Evolutionary conservation across 1,140 invertebrate species (phyloP), one percentile per base, ranked within the genome.

Genomic region (Yoshiicerus persimilis): DNA sequence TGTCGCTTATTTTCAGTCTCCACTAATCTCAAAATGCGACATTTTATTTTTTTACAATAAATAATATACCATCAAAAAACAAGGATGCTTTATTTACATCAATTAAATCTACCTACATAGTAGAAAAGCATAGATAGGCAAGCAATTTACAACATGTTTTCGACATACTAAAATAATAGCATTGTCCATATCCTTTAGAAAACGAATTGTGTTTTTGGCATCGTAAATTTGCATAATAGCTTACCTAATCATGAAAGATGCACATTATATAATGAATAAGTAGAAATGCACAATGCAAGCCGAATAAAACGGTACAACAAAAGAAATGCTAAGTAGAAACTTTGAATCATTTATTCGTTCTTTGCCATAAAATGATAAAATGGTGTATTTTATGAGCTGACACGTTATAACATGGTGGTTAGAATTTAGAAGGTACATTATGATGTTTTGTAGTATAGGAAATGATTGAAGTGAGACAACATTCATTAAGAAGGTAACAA

Each of bases 1-100:
- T 80, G 75, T 80, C 75, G 75, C 75, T 30, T 38, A 47, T 20
- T 56, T 80, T 80, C 75, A 80, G 75, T 80, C 75, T 80, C 75
- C 75, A 70, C 23, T 70, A 32, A 32, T 70, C 66, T 80, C 75
- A 80, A 3, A 5, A 34, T 80, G 75, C 75, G 75, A 80, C 75
- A 80, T 36, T 32, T n/a, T 23, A 80, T 38, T 80, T 77, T 77
- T 34, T 34, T 16, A 9, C 9, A 77, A 77, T 77, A 77, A 80
- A 80, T 80, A 80, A 32, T 80, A 80, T 80, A 80, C 75, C 32
- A 34, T 36, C 34, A 23, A 80, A 80, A 38, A 80, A 0, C 75
- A 0, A 1, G n/a, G 16, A 16, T 80, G 16, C 23, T 56, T 80
- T 23, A 80, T 77, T 77, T 36, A n/a, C n/a, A n/a, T n/a, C n/a